These are phyloP conservation scores for Nomada lathburiana DNA, from an alignment of 2,888 invertebrate genomes.

Conservation along the genomic window DNA sequence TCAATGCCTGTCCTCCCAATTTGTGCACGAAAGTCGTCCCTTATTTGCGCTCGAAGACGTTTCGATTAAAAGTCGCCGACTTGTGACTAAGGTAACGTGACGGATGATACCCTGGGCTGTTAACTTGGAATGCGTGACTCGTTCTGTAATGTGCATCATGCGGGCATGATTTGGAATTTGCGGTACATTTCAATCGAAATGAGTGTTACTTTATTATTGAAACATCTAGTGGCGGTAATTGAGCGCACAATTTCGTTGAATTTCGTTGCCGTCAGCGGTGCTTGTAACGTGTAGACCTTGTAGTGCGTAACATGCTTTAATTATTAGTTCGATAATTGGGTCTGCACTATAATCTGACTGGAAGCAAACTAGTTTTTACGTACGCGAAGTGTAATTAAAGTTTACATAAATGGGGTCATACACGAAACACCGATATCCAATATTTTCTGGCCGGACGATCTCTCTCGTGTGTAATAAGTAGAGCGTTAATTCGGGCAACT, in stretches of 20 bases:
- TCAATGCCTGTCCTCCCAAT: constrained; percentile 19
- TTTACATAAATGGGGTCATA: background rate
- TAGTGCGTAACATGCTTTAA: background rate
- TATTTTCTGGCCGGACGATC: background rate
- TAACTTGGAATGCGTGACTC: background rate
- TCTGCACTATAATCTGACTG: constrained; percentile 1
- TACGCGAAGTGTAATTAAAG: constrained; percentile 15
- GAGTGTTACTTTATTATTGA: background rate
- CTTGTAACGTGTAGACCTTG: background rate
- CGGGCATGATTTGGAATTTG: background rate
- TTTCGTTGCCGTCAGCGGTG: background rate
- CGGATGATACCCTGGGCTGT: background rate
- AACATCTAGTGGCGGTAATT: too few relatives aligned
- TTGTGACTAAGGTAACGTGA: background rate
- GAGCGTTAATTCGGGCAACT: too few relatives aligned
- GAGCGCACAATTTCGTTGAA: background rate
- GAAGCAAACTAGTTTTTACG: constrained; percentile 5
- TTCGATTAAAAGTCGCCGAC: constrained; percentile 30
- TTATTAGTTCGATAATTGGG: constrained; percentile 9
- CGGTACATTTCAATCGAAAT: background rate
- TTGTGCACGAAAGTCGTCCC: constrained; percentile 55
- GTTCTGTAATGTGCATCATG: too few relatives aligned
- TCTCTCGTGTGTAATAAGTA: too few relatives aligned
- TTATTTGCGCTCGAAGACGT: constrained; percentile 61
- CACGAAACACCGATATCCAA: background rate